These are phyloP conservation scores for Osmoderma eremita DNA, from an alignment of 2,888 invertebrate species.

Conservation along the genomic window DNA sequence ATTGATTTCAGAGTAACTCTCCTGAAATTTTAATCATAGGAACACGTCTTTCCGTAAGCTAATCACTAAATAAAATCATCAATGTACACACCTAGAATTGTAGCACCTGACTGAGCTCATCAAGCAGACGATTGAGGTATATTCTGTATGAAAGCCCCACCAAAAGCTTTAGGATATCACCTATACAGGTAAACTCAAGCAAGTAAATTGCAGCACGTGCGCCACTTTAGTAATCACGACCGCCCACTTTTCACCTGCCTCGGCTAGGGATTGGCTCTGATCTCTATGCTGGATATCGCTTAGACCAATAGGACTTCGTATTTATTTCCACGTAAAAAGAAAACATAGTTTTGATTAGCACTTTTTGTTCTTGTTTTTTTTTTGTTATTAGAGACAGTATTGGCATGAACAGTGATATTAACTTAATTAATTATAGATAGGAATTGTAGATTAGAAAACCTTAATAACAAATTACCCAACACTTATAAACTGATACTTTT, in stretches of 20 bases:
- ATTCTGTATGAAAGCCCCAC: constrained; percentile 48
- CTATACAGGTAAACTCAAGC: constrained; percentile 47
- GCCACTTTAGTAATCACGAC: constrained; percentile 46
- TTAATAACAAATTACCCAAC: too few species aligned
- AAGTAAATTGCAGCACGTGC: constrained; percentile 53
- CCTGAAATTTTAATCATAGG: neutral
- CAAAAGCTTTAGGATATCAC: constrained; percentile 36
- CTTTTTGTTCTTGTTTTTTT: constrained; percentile 13
- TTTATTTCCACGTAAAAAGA: constrained; percentile 10
- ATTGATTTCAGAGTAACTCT: constrained; percentile 5
- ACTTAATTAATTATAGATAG: too few species aligned
- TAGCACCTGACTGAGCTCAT: constrained; percentile 54
- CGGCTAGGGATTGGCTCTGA: constrained; percentile 47
- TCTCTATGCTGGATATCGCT: constrained; percentile 46
- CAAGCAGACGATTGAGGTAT: constrained; percentile 48
- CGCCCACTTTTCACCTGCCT: constrained; percentile 53
- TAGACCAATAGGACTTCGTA: constrained; percentile 34
- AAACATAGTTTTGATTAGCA: constrained; percentile 28
- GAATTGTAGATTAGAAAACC: too few species aligned
- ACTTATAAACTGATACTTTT: too few species aligned
- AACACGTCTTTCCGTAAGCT: constrained; percentile 21
- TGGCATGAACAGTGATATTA: too few species aligned
- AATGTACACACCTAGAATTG: constrained; percentile 46
- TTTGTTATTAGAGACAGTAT: neutral
- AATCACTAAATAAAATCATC: constrained; percentile 24